Percentiles rank a stretch among this genome's conserved stretches.
phyloP scores from a whole-genome alignment of 2,113 vertebrate genomes.

The Callaeas wilsoni region DNA sequence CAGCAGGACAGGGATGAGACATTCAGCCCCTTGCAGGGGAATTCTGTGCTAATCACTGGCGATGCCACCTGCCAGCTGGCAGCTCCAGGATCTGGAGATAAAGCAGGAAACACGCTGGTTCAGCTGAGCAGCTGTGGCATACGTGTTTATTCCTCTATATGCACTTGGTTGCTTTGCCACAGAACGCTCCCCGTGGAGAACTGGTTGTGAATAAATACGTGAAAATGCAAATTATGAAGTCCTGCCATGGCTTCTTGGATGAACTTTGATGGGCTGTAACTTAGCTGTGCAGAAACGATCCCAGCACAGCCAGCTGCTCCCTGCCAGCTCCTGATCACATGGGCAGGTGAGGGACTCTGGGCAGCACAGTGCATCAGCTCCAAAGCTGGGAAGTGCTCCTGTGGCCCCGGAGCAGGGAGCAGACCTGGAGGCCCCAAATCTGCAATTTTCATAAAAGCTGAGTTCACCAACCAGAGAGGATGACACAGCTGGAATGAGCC shows the following conservation, averaged over 20 bases:
- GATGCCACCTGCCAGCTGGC: not conserved
- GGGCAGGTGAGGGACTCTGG: not conserved
- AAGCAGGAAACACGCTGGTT: not conserved
- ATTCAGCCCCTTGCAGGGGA: not conserved
- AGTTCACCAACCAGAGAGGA: not conserved
- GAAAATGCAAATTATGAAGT: not conserved
- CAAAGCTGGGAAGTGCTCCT: not conserved
- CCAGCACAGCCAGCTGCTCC: not conserved
- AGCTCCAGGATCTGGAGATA: not conserved
- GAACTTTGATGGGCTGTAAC: not conserved
- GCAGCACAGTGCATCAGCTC: not conserved
- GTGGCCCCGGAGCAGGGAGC: not conserved
- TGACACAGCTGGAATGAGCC: not conserved
- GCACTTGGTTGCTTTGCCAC: not conserved
- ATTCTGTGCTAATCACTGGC: not conserved
- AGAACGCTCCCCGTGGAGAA: not conserved
- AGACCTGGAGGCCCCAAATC: not conserved
- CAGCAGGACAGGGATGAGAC: not conserved
- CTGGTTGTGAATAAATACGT: not conserved
- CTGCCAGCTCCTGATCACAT: not conserved
- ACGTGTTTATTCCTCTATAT: not conserved
- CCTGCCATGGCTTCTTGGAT: not conserved
- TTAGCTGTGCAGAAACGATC: not conserved
- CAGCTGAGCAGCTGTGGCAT: not conserved
- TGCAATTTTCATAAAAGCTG: not conserved